These are phyloP conservation scores for Euschistus heros DNA, from an alignment of 1,140 invertebrate genomes.

Conservation along the genomic window DNA sequence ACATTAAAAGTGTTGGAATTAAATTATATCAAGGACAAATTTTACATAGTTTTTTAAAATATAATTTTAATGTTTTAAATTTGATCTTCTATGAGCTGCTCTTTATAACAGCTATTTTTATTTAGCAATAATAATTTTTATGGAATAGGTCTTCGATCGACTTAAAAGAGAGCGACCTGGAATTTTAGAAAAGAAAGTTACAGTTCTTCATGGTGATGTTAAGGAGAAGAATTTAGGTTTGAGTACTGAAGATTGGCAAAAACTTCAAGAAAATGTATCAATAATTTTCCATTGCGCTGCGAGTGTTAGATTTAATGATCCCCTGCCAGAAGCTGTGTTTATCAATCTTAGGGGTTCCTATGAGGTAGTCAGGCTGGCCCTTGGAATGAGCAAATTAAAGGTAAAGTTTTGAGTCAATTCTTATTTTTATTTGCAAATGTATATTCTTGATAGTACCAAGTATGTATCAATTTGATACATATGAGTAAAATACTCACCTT, in stretches of 20 bases:
- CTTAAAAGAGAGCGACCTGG: slow-evolving; percentile 1
- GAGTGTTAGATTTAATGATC: slow-evolving; percentile 80
- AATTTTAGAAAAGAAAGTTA: slow-evolving; percentile 52
- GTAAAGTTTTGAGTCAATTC: slow-evolving; percentile 33
- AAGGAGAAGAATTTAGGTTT: slow-evolving; percentile 81
- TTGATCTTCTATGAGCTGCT: too few species aligned
- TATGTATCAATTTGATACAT: too few species aligned
- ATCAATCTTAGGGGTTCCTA: slow-evolving; percentile 52
- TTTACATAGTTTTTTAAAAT: too few species aligned
- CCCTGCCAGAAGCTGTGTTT: slow-evolving; percentile 48
- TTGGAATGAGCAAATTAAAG: slow-evolving; percentile 52
- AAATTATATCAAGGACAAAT: too few species aligned
- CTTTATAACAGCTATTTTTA: too few species aligned
- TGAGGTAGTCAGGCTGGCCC: slow-evolving; percentile 45
- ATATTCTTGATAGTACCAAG: not conserved
- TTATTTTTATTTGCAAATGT: not conserved
- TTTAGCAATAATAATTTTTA: not conserved
- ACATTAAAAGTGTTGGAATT: too few species aligned
- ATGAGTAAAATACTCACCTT: too few species aligned
- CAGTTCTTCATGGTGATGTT: slow-evolving; percentile 84
- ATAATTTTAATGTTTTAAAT: too few species aligned
- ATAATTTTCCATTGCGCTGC: slow-evolving; percentile 77
- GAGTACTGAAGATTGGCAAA: slow-evolving; percentile 58
- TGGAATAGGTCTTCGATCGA: not conserved
- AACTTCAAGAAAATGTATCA: slow-evolving; percentile 36